Evolutionary conservation across 2,797 vertebrate genomes (phyloP).

Genomic region (Pipistrellus nathusii): DNA sequence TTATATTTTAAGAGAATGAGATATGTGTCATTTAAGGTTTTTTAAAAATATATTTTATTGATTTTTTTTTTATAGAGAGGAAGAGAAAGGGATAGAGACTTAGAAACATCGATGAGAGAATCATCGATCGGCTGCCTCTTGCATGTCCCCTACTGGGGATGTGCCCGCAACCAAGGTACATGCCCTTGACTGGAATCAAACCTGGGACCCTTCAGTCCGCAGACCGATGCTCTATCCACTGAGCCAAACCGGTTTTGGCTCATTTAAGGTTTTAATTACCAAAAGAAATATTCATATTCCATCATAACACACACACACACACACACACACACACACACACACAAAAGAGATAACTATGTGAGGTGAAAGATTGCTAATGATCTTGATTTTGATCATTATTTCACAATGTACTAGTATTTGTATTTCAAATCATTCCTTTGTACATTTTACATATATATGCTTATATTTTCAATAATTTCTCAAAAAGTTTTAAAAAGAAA

Average conservation of each 20-base stretch:
- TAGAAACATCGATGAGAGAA: too few relatives aligned
- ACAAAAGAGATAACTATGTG: neutral
- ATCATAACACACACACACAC: neutral
- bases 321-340: neutral
- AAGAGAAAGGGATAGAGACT: too few relatives aligned
- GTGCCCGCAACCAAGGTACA: too few relatives aligned
- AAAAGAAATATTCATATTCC: neutral
- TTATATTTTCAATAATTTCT: neutral
- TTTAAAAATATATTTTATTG: neutral
- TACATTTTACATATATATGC: neutral
- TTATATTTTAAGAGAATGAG: neutral
- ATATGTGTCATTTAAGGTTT: constrained; percentile 57
- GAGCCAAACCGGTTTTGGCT: neutral
- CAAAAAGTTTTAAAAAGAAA: neutral
- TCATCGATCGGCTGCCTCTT: too few relatives aligned
- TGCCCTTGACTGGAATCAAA: too few relatives aligned
- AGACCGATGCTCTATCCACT: too few relatives aligned
- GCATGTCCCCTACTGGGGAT: too few relatives aligned
- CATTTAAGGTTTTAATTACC: constrained; percentile 62
- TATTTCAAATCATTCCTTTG: neutral
- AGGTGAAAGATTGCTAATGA: neutral
- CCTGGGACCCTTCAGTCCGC: too few relatives aligned
- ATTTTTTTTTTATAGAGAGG: too few relatives aligned
- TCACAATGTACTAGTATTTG: neutral
- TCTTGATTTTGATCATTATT: neutral